A percentile compares a stretch with the other conserved stretches of the same genome.
These are phyloP conservation scores for Teleopsis dalmanni DNA, from an alignment of 1,140 invertebrate genomes.

Conservation along the genomic window DNA sequence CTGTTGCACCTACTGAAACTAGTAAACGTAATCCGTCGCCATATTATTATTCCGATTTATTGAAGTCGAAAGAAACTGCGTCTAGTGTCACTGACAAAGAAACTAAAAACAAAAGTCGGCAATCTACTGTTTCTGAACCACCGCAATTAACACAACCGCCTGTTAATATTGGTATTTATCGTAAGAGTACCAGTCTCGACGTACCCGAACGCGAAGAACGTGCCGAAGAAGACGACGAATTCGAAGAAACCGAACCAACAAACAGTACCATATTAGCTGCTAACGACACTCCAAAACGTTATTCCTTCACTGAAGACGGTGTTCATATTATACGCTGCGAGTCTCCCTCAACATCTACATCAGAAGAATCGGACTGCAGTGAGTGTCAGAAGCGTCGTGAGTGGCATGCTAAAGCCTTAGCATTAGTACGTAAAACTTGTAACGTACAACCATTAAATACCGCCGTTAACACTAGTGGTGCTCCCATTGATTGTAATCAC, in stretches of 20 bases:
- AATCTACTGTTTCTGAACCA: slow-evolving; percentile 38
- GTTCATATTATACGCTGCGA: slow-evolving; percentile 47
- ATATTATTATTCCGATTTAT: slow-evolving; percentile 69
- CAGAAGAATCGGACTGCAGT: slow-evolving; percentile 42
- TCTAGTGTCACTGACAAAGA: slow-evolving; percentile 16
- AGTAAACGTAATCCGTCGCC: slow-evolving; percentile 64
- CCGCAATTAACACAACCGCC: slow-evolving; percentile 28
- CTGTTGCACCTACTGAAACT: slow-evolving; percentile 23
- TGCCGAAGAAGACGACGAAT: slow-evolving; percentile 9
- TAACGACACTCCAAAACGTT: slow-evolving; percentile 52
- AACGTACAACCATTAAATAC: slow-evolving; percentile 41
- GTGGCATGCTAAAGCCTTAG: slow-evolving; percentile 41
- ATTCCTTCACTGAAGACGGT: slow-evolving; percentile 59
- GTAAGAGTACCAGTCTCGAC: slow-evolving; percentile 61
- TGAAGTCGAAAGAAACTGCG: slow-evolving; percentile 47
- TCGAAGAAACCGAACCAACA: slow-evolving; percentile 10
- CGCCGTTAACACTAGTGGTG: slow-evolving; percentile 3
- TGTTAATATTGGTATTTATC: slow-evolving; percentile 23
- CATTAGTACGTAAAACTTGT: slow-evolving; percentile 39
- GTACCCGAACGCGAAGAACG: slow-evolving; percentile 48
- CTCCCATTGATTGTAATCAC: slow-evolving; percentile 7
- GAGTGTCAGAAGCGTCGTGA: slow-evolving; percentile 42
- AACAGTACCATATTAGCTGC: slow-evolving; percentile 16
- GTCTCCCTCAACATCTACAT: slow-evolving; percentile 40
- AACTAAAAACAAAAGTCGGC: slow-evolving; percentile 30